Conservation (phyloP, 2,113 vertebrate genomes). For the Enhydra lutris region DNA sequence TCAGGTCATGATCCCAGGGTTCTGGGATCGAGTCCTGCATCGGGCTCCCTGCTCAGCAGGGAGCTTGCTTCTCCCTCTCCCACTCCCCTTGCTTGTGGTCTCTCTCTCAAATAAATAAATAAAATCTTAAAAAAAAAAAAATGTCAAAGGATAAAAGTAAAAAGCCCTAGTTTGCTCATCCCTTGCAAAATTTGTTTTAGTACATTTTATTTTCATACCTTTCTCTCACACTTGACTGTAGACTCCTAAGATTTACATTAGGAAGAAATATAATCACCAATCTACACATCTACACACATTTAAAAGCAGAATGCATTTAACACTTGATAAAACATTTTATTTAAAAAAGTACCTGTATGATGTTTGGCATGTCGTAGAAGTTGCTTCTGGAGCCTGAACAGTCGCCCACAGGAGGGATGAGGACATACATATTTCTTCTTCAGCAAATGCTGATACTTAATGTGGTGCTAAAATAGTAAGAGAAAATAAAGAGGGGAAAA, state of each 20-base stretch:
- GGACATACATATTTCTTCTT: constrained; percentile 99
- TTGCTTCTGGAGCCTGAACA: constrained; percentile 98
- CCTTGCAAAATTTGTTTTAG: neutral
- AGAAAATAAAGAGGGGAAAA: neutral
- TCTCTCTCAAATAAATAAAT: too few relatives aligned
- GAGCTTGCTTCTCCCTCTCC: too few relatives aligned
- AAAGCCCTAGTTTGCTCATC: neutral
- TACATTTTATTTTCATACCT: neutral
- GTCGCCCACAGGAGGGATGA: constrained; percentile 95
- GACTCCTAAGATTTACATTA: neutral
- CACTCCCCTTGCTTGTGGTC: too few relatives aligned
- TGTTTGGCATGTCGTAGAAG: constrained; percentile 97
- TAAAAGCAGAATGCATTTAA: neutral
- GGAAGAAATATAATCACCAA: neutral
- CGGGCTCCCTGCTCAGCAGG: too few relatives aligned
- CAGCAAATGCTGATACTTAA: constrained; percentile 98
- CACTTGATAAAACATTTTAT: neutral
- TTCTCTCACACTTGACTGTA: neutral
- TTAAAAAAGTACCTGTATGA: constrained; percentile 90
- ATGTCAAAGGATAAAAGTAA: neutral
- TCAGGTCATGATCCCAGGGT: too few relatives aligned
- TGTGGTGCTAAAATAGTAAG: constrained; percentile 90
- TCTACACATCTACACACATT: neutral
- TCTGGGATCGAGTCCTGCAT: too few relatives aligned
- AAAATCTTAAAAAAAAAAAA: neutral